Evolutionary conservation across 2,797 vertebrate species (phyloP).

Genomic region (Microcaecilia unicolor): DNA sequence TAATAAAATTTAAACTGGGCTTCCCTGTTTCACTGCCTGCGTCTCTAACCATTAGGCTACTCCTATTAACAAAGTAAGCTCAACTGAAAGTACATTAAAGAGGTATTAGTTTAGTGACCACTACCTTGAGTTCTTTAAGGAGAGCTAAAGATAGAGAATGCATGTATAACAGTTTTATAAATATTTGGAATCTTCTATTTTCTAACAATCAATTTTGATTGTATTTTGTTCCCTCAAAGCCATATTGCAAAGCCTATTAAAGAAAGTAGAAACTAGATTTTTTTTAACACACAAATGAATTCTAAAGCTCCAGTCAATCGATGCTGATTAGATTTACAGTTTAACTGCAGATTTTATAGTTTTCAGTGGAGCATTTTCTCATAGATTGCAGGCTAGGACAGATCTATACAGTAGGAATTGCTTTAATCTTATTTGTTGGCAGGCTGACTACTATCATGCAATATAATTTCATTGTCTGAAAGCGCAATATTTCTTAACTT

Average conservation of each 20-base stretch:
- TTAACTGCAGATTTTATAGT: conserved; percentile 42
- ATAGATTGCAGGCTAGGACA: conserved; percentile 34
- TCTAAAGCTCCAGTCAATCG: conserved; percentile 28
- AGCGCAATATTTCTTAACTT: conserved; percentile 14
- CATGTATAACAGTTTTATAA: conserved; percentile 4
- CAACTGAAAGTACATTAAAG: neutral
- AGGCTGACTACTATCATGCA: conserved; percentile 14
- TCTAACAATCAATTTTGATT: conserved; percentile 22
- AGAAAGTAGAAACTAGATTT: conserved; percentile 11
- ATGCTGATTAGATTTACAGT: conserved; percentile 48
- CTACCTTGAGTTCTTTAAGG: neutral
- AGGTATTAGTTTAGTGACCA: neutral
- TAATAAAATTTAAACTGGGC: too few species aligned
- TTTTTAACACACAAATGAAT: conserved; percentile 23
- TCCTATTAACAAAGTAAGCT: too few species aligned
- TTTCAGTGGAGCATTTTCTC: conserved; percentile 38
- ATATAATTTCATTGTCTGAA: conserved; percentile 33
- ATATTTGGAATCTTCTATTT: conserved; percentile 10
- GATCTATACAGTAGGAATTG: conserved; percentile 41
- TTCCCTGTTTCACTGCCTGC: too few species aligned
- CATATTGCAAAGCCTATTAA: neutral
- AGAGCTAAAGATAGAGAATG: conserved; percentile 6
- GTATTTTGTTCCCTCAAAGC: conserved; percentile 6
- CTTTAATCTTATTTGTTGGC: conserved; percentile 48
- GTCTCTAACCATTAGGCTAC: too few species aligned